Conservation (phyloP, 2,797 vertebrate genomes). For the Gephyroberyx darwinii region DNA sequence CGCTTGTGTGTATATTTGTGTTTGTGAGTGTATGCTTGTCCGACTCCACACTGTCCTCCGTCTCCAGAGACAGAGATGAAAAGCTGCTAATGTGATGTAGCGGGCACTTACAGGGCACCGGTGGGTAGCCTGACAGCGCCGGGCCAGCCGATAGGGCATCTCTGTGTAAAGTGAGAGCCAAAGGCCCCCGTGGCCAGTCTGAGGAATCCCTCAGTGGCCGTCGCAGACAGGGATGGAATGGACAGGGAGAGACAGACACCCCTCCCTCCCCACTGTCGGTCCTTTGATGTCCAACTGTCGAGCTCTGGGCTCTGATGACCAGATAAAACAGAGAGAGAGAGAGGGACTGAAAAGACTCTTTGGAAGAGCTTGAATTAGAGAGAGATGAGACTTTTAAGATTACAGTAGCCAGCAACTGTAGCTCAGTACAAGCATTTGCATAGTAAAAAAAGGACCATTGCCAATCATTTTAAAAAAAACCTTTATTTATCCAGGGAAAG, state of each 20-base stretch:
- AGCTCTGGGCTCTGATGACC: slow-evolving; percentile 76
- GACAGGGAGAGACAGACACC: slow-evolving; percentile 67
- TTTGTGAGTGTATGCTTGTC: background rate
- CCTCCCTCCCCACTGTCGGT: slow-evolving; percentile 63
- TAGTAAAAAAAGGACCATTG: background rate
- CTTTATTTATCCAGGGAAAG: slow-evolving; percentile 20
- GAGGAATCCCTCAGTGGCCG: slow-evolving; percentile 72
- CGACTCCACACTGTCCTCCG: slow-evolving; percentile 30
- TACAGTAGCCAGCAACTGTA: slow-evolving; percentile 41
- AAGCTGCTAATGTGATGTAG: slow-evolving; percentile 68
- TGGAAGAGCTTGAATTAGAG: slow-evolving; percentile 55
- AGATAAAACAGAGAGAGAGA: slow-evolving; percentile 67
- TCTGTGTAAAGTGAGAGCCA: slow-evolving; percentile 74
- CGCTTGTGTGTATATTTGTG: background rate
- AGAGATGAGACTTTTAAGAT: slow-evolving; percentile 64
- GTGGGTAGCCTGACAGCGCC: slow-evolving; percentile 54
- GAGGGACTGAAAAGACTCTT: slow-evolving; percentile 67
- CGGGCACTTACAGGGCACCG: slow-evolving; percentile 65
- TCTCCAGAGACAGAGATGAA: slow-evolving; percentile 67
- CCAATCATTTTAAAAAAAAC: background rate
- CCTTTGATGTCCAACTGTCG: slow-evolving; percentile 75
- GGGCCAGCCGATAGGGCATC: slow-evolving; percentile 69
- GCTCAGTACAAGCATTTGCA: slow-evolving; percentile 2
- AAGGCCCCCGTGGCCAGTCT: slow-evolving; percentile 63
- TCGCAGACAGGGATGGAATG: slow-evolving; percentile 70